Percentiles rank a stretch among this genome's conserved stretches.
Evolutionary conservation across 2,888 invertebrate species (phyloP).

Genomic region (Andrena camellia): DNA sequence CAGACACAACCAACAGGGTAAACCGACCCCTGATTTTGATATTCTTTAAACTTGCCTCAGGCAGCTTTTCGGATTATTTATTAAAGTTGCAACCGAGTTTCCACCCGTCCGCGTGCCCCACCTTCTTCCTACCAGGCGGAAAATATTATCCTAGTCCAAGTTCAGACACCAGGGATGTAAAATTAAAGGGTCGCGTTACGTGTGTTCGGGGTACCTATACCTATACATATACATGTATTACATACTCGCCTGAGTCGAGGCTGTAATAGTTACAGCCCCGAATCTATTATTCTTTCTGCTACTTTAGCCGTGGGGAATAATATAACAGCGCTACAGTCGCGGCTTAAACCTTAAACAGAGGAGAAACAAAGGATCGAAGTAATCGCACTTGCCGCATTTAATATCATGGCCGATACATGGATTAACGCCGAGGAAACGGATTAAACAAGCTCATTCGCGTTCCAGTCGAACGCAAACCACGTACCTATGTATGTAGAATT

Average conservation of each 20-base stretch:
- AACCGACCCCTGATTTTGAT: conserved; percentile 25
- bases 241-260: neutral
- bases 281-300: conserved; percentile 6
- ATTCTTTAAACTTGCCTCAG: conserved; percentile 14
- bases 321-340: neutral
- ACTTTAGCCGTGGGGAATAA: conserved; percentile 4
- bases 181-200: neutral
- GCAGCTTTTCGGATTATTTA: conserved; percentile 33
- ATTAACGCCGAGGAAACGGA: neutral
- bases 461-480: neutral
- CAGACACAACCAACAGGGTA: conserved; percentile 3
- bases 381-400: neutral
- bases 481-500: neutral
- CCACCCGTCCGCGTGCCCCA: no score
- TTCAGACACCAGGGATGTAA: conserved; percentile 9
- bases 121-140: neutral
- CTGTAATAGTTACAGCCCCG: neutral
- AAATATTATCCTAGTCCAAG: neutral
- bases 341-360: neutral
- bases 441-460: conserved; percentile 6
- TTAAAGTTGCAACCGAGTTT: conserved; percentile 11
- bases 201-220: neutral
- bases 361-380: neutral
- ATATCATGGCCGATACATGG: neutral
- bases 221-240: no score